Evolutionary conservation across 2,113 vertebrate genomes (phyloP), one percentile per base, ranked within the genome.

Genomic region (Isichthys henryi): DNA sequence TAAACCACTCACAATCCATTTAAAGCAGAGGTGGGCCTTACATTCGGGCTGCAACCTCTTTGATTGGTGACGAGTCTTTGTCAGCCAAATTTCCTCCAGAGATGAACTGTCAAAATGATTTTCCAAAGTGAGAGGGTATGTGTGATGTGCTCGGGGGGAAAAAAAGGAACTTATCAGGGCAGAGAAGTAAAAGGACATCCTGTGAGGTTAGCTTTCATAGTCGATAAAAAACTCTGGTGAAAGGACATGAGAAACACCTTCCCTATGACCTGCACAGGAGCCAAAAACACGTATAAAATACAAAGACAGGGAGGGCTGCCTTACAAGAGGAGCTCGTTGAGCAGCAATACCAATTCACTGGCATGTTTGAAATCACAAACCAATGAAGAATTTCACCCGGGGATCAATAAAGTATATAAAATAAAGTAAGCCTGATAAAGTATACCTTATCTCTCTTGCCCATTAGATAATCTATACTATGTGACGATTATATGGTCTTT

Each of bases 1-100:
- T 86, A 48, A 86, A 50, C 83, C 45, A 19, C 45, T 86, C n/a
- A 86, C n/a, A 86, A 27, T 86, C 83, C 48, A 49, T 50, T 86
- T 50, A 86, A 50, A 86, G n/a, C 10, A 19, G 46, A 11, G 17
- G 21, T 2, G 46, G 82, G 82, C 82, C 23, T 85, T 85, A 45
- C 35, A 23, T 49, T 48, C 46, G 21, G 46, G 43, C 74, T 43
- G 74, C 35, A 80, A 43, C 62, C 8, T 86, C 83, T 50, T 27
- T 86, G 83, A 86, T 86, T 49, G 23, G 48, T 49, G 45, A 49
- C 21, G 23, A 86, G 17, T 49, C 45, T 86, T 86, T 48, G 83
- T 4, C 45, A 86, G 45, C 48, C 23, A 27, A 50, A 86, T 86
- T 49, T 86, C 45, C 45, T 50, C 48, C n/a, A 49, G 45, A 80